phyloP scores from a whole-genome alignment of 2,888 invertebrate genomes.

The Tinea semifulvella region DNA sequence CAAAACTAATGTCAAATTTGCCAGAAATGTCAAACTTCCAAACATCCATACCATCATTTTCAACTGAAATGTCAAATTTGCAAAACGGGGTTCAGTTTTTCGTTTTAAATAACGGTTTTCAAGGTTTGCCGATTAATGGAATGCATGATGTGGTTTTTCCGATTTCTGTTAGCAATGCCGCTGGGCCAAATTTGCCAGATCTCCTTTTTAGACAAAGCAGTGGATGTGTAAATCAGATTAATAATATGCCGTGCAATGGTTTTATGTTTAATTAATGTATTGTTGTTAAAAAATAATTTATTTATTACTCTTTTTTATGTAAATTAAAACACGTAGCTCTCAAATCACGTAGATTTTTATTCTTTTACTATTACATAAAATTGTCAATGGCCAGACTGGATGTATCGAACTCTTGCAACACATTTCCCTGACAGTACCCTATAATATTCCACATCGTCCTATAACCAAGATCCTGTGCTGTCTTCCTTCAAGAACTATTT shows the following conservation, averaged over 20 bases:
- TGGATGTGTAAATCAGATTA: neutral
- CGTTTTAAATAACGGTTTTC: neutral
- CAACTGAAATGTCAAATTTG: conserved; percentile 1
- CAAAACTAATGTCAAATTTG: neutral
- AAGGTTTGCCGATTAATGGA: neutral
- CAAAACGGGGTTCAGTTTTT: conserved; percentile 1
- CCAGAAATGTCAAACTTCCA: no score
- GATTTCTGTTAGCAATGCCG: neutral
- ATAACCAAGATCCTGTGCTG: no score
- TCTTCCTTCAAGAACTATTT: no score
- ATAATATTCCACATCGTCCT: no score
- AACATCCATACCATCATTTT: no score
- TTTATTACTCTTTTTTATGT: neutral
- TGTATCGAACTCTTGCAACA: no score
- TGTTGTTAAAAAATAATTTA: neutral
- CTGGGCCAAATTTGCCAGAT: neutral
- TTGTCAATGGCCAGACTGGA: no score
- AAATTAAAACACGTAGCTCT: no score
- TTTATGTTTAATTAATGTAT: no score
- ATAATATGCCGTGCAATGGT: neutral
- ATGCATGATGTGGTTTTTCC: neutral
- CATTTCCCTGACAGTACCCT: no score
- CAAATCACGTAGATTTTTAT: no score
- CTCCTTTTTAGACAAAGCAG: neutral
- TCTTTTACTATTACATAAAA: no score